Conservation (phyloP, 2,113 vertebrate genomes). For the Ameiurus melas region DNA sequence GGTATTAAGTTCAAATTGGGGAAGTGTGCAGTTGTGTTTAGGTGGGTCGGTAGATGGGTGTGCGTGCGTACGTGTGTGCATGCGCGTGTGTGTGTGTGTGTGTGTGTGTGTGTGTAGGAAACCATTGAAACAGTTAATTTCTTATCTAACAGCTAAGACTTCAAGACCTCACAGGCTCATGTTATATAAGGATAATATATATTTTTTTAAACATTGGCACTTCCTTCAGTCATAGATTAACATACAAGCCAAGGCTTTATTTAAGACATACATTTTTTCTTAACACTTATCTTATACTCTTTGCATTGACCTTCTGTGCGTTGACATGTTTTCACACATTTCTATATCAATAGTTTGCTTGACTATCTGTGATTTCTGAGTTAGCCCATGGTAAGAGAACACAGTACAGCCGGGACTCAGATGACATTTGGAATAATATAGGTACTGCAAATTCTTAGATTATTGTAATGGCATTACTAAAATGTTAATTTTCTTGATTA, state of each 20-base stretch:
- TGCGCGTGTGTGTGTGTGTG: background rate
- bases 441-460: background rate
- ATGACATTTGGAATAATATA: background rate
- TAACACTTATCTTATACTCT: background rate
- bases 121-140: background rate
- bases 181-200: background rate
- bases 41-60: background rate
- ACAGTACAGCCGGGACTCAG: too few relatives aligned
- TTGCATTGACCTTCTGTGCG: background rate
- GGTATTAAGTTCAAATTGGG: too few relatives aligned
- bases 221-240: background rate
- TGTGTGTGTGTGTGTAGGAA: background rate
- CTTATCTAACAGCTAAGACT: background rate
- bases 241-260: background rate
- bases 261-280: background rate
- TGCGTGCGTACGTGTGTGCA: too few relatives aligned
- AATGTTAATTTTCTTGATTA: background rate
- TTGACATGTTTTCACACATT: background rate
- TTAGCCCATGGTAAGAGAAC: too few relatives aligned
- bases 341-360: background rate
- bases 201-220: background rate
- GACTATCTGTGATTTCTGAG: background rate
- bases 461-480: background rate
- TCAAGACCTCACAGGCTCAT: background rate
- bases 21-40: background rate